Percentiles rank a stretch among this genome's conserved stretches.
Evolutionary conservation across 2,113 vertebrate species (phyloP).

Genomic region (Aphelocoma coerulescens): DNA sequence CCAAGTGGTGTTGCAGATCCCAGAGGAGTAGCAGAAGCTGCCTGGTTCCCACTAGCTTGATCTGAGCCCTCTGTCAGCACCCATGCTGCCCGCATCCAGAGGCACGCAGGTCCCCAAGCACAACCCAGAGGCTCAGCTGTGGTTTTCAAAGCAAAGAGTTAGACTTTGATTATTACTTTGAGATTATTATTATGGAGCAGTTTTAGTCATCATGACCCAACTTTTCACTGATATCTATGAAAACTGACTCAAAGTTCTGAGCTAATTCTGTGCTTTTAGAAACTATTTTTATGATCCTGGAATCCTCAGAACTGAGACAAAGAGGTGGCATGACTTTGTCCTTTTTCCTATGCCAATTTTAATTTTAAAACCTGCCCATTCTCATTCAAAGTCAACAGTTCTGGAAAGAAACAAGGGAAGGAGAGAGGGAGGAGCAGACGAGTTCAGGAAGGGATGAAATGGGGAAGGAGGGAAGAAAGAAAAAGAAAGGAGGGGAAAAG

Average conservation of each 20-base stretch:
- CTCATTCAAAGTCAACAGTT: not conserved
- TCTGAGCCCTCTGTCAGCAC: accelerated
- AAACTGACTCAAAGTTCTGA: not conserved
- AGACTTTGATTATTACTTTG: not conserved
- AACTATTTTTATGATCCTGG: not conserved
- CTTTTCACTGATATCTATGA: not conserved
- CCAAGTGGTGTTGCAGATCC: not conserved
- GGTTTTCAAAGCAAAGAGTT: not conserved
- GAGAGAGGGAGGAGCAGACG: not conserved
- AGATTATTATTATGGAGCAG: not conserved
- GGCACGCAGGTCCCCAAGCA: not conserved
- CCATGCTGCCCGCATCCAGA: not conserved
- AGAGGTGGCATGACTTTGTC: not conserved
- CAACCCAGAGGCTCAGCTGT: not conserved
- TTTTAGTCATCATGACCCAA: not conserved
- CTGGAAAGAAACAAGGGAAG: not conserved
- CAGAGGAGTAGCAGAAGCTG: not conserved
- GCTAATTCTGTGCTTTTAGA: not conserved
- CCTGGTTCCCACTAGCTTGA: not conserved
- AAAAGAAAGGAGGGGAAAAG: not conserved
- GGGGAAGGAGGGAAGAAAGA: not conserved
- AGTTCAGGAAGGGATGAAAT: not conserved
- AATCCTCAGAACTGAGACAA: not conserved
- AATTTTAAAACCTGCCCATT: not conserved
- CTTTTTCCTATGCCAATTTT: not conserved